Base-by-base conservation (phyloP, 1,140 invertebrate genomes). In the Bombus huntii region DNA sequence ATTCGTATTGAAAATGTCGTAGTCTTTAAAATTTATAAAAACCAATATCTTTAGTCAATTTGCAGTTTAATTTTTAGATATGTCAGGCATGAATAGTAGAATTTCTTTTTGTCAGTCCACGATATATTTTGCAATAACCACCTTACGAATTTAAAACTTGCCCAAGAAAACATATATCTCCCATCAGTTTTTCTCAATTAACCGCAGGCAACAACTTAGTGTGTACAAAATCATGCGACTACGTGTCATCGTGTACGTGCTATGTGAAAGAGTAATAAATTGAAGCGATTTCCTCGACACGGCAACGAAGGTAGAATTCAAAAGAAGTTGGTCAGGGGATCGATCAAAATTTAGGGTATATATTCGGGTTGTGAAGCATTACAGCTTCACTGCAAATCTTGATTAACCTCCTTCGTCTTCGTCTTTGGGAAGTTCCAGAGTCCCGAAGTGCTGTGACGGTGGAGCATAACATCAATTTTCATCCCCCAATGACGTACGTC, bases 361-460 rank as follows among this genome's bases (percentile, higher is more conserved):
- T 70, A 28, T 28, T 39, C 65, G 53, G n/a, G 22, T 28, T 34
- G 75, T 44, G 47, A 13, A 37, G 83, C 72, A 76, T 71, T 75
- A 53, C n/a, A 28, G 65, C 80, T 68, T 71, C 71, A 2, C 81
- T 81, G 72, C 81, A 90, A 90, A 92, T 90, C 87, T 87, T 92
- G 87, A 90, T 92, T 90, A 91, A 92, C 89, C 83, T 89, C 86
- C 74, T 88, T 73, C 72, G 76, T 89, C 88, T 84, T 91, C 77
- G 73, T 89, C 86, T 87, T 25, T 8, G 31, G 15, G 22, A 79
- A 84, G 75, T 79, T 84, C n/a, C 22, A 3, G 13, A 71, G 75
- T 79, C 44, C 25, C 66, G 22, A 44, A 71, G 34, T 37, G 47
- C 68, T 2, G 22, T 62, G 80, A 25, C 68, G 39, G 62, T n/a